Evolutionary conservation across 1,140 invertebrate species (phyloP).

Genomic region (Penaeus japonicus): DNA sequence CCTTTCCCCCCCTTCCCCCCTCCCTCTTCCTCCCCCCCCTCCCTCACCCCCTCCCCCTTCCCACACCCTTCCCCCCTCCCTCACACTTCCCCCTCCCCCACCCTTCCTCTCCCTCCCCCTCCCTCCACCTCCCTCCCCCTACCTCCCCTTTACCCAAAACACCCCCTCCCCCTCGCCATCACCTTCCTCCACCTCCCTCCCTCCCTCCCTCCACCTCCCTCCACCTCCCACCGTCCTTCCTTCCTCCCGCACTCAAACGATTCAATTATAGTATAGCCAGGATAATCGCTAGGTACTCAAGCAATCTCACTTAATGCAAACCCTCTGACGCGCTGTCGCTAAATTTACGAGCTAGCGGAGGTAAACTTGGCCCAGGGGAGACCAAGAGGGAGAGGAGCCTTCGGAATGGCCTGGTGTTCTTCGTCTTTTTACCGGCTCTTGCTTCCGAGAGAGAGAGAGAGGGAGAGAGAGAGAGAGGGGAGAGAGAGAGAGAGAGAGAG

Average conservation of each 20-base stretch:
- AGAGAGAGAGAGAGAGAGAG: no score
- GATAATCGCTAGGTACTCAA: constrained; percentile 54
- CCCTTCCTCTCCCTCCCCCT: not conserved
- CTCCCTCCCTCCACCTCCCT: not conserved
- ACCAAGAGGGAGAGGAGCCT: constrained; percentile 10
- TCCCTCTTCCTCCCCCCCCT: not conserved
- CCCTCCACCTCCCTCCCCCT: not conserved
- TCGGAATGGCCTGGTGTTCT: constrained; percentile 31
- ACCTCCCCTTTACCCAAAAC: no score
- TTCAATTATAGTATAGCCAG: constrained; percentile 51
- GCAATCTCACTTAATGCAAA: constrained; percentile 57
- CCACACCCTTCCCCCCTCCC: not conserved
- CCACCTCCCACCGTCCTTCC: not conserved
- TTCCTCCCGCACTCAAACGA: constrained; percentile 34
- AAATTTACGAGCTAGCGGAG: constrained; percentile 45
- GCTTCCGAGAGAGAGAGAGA: no score
- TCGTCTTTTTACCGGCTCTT: no score
- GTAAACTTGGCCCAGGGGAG: constrained; percentile 46
- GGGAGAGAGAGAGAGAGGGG: no score
- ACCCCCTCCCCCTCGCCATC: no score
- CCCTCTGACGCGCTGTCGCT: constrained; percentile 44
- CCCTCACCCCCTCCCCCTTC: not conserved
- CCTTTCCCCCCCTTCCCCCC: not conserved
- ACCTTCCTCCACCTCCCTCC: no score
- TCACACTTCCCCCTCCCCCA: not conserved